Conservation (phyloP, 2,888 invertebrate species). For the Eupelmus urozonus region DNA sequence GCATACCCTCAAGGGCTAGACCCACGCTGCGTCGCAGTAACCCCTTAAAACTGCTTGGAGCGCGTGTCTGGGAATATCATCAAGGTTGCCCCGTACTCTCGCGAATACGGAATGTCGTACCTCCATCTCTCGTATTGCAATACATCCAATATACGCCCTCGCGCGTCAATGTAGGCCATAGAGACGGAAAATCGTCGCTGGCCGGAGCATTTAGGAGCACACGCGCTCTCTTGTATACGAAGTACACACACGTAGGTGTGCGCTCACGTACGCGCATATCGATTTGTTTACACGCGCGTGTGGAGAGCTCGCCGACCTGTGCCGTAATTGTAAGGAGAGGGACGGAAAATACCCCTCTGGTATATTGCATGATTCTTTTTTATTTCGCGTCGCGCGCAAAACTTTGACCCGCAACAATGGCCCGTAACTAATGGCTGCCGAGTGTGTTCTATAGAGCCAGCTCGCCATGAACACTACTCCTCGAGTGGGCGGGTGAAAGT, state of each 20-base stretch:
- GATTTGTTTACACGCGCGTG: conserved; percentile 55
- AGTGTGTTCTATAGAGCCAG: background rate
- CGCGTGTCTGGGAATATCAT: conserved; percentile 19
- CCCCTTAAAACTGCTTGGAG: background rate
- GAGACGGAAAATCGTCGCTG: background rate
- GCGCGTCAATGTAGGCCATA: conserved; percentile 35
- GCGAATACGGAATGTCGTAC: background rate
- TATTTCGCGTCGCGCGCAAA: conserved; percentile 33
- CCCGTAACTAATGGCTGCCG: conserved; percentile 62
- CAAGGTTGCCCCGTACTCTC: background rate
- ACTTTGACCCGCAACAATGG: conserved; percentile 64
- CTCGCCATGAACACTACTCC: background rate
- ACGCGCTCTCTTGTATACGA: background rate
- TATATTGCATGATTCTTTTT: background rate
- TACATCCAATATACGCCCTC: background rate
- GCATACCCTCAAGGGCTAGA: background rate
- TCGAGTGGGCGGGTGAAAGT: conserved; percentile 73
- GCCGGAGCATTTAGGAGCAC: background rate
- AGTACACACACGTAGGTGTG: background rate
- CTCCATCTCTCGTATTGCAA: background rate
- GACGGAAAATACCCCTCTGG: background rate
- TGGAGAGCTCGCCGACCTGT: conserved; percentile 39
- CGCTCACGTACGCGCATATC: conserved; percentile 15
- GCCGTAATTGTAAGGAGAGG: conserved; percentile 42
- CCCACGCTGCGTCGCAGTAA: too few relatives aligned